Conservation (phyloP, 2,797 vertebrate species). For the Poecilia wingei region DNA sequence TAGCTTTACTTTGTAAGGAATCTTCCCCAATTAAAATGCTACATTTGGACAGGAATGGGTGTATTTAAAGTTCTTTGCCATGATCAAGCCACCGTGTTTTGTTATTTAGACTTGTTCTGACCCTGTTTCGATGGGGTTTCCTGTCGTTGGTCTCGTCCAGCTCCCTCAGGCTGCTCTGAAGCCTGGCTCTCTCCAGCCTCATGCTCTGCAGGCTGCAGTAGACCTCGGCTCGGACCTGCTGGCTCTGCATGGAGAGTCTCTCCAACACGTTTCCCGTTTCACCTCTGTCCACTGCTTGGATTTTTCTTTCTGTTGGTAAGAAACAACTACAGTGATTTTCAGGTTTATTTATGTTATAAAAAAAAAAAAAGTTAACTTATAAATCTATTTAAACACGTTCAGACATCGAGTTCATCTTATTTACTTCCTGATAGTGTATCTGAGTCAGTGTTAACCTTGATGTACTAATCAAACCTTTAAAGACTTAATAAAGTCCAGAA, state of each 20-base stretch:
- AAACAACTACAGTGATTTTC: constrained; percentile 10
- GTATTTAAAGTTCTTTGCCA: not conserved
- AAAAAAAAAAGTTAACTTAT: not conserved
- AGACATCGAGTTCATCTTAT: not conserved
- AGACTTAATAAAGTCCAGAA: constrained; percentile 1
- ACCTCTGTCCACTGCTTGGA: constrained; percentile 75
- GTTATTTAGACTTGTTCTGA: constrained; percentile 14
- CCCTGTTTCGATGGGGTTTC: constrained; percentile 44
- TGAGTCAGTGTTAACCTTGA: not conserved
- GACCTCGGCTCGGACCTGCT: constrained; percentile 79
- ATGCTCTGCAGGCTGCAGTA: constrained; percentile 85
- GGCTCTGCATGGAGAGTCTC: constrained; percentile 82
- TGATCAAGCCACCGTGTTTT: not conserved
- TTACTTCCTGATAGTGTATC: not conserved
- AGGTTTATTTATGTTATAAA: not conserved
- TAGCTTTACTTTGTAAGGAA: not conserved
- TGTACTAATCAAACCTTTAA: constrained; percentile 1
- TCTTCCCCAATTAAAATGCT: not conserved
- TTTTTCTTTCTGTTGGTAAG: constrained; percentile 79
- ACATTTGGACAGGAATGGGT: not conserved
- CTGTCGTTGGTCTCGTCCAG: constrained; percentile 66
- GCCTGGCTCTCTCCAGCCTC: constrained; percentile 81
- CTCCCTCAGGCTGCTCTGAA: constrained; percentile 77
- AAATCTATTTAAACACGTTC: not conserved
- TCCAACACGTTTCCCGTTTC: constrained; percentile 65